Evolutionary conservation across 2,797 vertebrate species (phyloP), one percentile per base, ranked within the genome.

Genomic region (Florisuga fusca): DNA sequence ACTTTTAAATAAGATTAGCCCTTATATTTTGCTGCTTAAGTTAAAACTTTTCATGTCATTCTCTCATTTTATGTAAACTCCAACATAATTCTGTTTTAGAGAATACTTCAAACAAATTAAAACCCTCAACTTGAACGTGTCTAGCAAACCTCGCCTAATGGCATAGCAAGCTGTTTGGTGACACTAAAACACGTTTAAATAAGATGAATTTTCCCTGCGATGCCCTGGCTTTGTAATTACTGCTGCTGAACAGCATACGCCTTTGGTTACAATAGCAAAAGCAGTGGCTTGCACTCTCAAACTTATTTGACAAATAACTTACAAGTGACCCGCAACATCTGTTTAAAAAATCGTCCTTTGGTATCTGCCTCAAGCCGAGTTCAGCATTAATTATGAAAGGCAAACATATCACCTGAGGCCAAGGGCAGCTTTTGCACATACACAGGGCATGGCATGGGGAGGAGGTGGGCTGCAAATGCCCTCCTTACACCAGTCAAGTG

Each of bases 21-120:
- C 98, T 98, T 98, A 97, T 98, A 98, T 98, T 98, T 97, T 97
- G 97, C 97, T 98, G 97, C 98, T 98, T 98, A 98, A 98, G 97
- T 98, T 98, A 98, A 98, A 98, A 98, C 98, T 98, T 98, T 97
- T 98, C 98, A 98, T 98, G 98, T 98, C 98, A 97, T 98, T 98
- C 98, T 98, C 97, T 97, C 96, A 97, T 98, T 98, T 98, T 97
- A 98, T 97, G 98, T 98, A 98, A 98, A 98, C 97, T 98, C 97
- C 96, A 96, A 90, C 97, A 94, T 98, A 98, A 98, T 98, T 98
- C 97, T 97, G 97, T 97, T 97, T 97, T 92, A 97, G 97, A 96
- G 97, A 98, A 98, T 95, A 98, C 96, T 98, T 97, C 97, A 97
- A 97, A 97, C 96, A 98, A 98, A 98, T 98, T 98, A 98, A 98